Base-by-base conservation (phyloP, 2,797 vertebrate species). In the Protonibea diacanthus region DNA sequence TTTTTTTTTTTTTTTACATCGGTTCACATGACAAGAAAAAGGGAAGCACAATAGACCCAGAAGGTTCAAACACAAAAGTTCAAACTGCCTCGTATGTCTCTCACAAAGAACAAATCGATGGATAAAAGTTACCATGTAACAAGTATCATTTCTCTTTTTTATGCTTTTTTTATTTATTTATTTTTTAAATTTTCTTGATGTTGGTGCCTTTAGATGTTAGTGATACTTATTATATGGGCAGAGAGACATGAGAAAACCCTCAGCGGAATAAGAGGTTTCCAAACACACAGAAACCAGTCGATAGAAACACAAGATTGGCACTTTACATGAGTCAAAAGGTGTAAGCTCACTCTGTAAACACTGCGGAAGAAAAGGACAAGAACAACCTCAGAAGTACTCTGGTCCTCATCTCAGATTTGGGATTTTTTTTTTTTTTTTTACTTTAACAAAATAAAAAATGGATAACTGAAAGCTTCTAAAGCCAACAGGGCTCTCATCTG, bases 271-370 rank as follows among this genome's bases (percentile, higher is more conserved):
- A 69, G 78, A 90, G 82, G 78, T 87, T 90, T 91, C 86, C 87
- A 80, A 83, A 89, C 94, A 95, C 89, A 92, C 92, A 94, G 92
- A 94, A 95, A 84, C 94, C 95, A 96, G 95, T 95, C 93, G 95
- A 96, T 94, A 97, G 95, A 94, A 96, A 96, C 96, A 97, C 95
- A 96, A 91, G 89, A 94, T 91, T 90, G 90, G 86, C 95, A 96
- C 96, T 96, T 96, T 96, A 96, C 94, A 95, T 83, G 91, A 94
- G 90, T 96, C 88, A 89, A 83, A 85, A 84, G 83, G 85, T 86
- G 74, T 66, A 76, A 83, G 76, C 49, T 91, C 85, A 81, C 58
- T 87, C 81, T 77, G 80, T 87, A 88, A 93, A 90, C 85, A 92
- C 71, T 81, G 81, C 64, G 29, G 85, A 90, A 85, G 86, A 85